Conservation (phyloP, 2,797 vertebrate species). For the Sebastes iracundus region DNA sequence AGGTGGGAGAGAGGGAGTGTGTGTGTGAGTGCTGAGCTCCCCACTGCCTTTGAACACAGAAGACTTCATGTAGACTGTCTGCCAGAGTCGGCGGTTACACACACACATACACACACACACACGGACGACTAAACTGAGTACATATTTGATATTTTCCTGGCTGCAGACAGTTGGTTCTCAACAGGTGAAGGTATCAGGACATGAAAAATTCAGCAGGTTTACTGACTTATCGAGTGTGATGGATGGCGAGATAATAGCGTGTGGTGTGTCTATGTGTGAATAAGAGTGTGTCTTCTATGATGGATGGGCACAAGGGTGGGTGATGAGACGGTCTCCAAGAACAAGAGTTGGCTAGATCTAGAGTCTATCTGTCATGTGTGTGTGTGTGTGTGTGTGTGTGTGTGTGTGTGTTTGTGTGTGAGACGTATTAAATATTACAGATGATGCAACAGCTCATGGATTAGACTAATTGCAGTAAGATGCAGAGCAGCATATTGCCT, state of each 20-base stretch:
- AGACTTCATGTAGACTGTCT: slow-evolving; percentile 44
- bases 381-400: background rate
- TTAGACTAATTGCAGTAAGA: background rate
- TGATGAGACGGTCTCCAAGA: slow-evolving; percentile 19
- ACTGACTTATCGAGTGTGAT: slow-evolving; percentile 41
- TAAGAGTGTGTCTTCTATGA: slow-evolving; percentile 16
- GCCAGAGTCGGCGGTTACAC: slow-evolving; percentile 10
- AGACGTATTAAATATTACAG: slow-evolving; percentile 18
- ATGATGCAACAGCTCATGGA: background rate
- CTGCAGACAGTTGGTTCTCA: slow-evolving; percentile 39
- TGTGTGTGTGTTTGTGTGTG: background rate
- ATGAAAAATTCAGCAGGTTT: slow-evolving; percentile 59
- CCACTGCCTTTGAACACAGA: slow-evolving; percentile 48
- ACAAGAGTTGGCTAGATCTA: slow-evolving; percentile 3
- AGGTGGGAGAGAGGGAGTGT: slow-evolving; percentile 10
- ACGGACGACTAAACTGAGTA: slow-evolving; percentile 27
- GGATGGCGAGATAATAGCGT: slow-evolving; percentile 18
- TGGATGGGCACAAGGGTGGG: slow-evolving; percentile 9
- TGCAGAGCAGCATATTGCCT: background rate
- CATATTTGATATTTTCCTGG: slow-evolving; percentile 48
- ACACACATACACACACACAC: background rate
- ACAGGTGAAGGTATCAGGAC: slow-evolving; percentile 54
- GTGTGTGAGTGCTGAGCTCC: slow-evolving; percentile 20
- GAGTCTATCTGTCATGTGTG: background rate
- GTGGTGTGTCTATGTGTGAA: background rate